Evolutionary conservation across 2,888 invertebrate genomes (phyloP), one percentile per base, ranked within the genome.

Genomic region (Steinernema carpocapsae): DNA sequence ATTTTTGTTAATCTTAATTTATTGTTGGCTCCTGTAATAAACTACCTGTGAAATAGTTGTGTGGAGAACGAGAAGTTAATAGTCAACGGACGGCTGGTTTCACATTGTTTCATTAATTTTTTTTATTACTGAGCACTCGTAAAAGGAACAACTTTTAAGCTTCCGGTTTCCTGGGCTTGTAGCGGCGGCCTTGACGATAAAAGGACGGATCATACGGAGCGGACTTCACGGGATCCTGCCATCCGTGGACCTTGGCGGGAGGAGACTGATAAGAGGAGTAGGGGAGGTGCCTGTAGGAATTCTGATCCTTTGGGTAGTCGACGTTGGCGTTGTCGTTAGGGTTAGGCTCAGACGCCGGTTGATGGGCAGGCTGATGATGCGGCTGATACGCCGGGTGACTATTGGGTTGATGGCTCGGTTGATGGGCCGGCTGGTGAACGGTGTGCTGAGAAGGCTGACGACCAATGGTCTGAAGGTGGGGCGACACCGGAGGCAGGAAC

Each of bases 1-100:
- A 32, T 29, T 26, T 7, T 64, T 64, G 64, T 64, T 64, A 64
- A 64, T 64, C 64, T 32, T 64, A n/a, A 64, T 64, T 64, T 64
- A 64, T 64, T 64, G 64, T 64, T 64, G 14, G 32, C 24, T 32
- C 24, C 17, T 64, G 22, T 64, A 64, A 64, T 64, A 64, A 64
- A 64, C 17, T 17, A 64, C 4, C 3, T 37, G 17, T 64, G 32
- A 32, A 6, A 48, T 4, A 48, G 17, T 3, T 7, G 4, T 48
- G 43, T 12, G 10, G 14, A 7, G 43, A 14, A 14, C 43, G 43
- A 14, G 14, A 7, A 43, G 43, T 7, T 10, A 43, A 43, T 43
- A 43, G 43, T 7, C 43, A 43, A 10, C 43, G 43, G 10, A 43
- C 43, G 7, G 43, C 10, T 10, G 43, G 43, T 43, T 14, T 10